phyloP scores from a whole-genome alignment of 2,888 invertebrate genomes.

The Ypsolopha scabrella region DNA sequence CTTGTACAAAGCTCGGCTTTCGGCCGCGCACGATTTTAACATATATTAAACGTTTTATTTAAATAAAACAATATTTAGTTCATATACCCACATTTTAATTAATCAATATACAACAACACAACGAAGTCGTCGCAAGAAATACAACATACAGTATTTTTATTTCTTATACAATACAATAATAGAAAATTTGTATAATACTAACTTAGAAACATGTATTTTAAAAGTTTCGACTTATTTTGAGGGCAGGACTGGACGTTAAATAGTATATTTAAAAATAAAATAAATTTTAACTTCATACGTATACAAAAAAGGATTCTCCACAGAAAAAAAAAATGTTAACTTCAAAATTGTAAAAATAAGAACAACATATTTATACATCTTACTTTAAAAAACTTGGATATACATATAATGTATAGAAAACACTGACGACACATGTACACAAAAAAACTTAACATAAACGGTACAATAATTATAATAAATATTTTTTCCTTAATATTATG shows the following conservation, averaged over 20 bases:
- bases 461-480: background rate
- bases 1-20: no score
- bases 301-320: no score
- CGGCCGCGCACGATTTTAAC: no score
- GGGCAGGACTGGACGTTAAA: background rate
- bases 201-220: background rate
- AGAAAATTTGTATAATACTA: constrained; percentile 11
- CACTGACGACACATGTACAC: no score
- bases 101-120: constrained; percentile 27
- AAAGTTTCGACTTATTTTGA: background rate
- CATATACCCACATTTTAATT: constrained; percentile 69
- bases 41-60: no score
- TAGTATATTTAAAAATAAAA: background rate
- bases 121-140: constrained; percentile 7
- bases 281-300: background rate
- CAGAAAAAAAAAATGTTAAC: no score
- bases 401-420: no score
- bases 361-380: no score
- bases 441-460: background rate
- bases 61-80: constrained; percentile 38
- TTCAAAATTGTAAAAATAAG: no score
- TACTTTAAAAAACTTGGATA: no score
- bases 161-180: constrained; percentile 11
- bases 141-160: constrained; percentile 8
- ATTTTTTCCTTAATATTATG: background rate